These are phyloP conservation scores for Onychomys arenicola DNA, from an alignment of 2,797 vertebrate species.

Conservation along the genomic window DNA sequence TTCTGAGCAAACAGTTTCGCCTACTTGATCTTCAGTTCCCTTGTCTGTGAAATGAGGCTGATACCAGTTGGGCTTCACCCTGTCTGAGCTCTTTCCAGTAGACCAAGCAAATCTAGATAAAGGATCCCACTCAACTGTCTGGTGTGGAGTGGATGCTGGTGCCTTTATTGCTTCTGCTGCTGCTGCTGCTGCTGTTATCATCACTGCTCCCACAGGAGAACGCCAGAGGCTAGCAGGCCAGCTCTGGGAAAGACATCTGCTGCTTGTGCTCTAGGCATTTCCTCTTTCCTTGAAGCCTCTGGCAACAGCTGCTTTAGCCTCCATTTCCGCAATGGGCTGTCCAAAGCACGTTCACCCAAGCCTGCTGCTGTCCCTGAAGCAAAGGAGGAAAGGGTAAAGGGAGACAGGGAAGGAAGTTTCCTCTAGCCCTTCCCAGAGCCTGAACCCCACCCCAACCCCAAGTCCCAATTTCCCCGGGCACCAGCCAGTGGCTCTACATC, in stretches of 20 bases:
- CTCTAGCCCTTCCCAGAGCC: background rate
- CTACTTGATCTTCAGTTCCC: background rate
- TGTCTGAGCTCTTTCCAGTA: background rate
- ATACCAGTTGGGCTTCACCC: background rate
- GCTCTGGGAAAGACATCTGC: background rate
- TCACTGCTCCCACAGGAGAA: background rate
- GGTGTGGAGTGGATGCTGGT: fast-evolving
- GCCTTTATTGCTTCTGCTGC: fast-evolving
- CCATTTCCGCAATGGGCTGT: background rate
- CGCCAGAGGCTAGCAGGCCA: background rate
- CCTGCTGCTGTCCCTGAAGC: background rate
- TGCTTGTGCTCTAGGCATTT: background rate
- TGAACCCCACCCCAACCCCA: background rate
- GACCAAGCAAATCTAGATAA: background rate
- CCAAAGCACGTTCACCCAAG: background rate
- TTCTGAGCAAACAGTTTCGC: background rate
- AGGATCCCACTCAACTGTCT: background rate
- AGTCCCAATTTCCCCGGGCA: background rate
- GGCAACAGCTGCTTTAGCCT: background rate
- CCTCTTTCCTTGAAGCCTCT: background rate
- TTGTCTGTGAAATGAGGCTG: background rate
- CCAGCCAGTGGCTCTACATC: background rate
- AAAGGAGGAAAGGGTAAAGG: background rate
- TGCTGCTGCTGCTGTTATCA: background rate
- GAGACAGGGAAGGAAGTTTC: background rate